Evolutionary conservation across 2,888 invertebrate genomes (phyloP).

Genomic region (Dione vanillae): DNA sequence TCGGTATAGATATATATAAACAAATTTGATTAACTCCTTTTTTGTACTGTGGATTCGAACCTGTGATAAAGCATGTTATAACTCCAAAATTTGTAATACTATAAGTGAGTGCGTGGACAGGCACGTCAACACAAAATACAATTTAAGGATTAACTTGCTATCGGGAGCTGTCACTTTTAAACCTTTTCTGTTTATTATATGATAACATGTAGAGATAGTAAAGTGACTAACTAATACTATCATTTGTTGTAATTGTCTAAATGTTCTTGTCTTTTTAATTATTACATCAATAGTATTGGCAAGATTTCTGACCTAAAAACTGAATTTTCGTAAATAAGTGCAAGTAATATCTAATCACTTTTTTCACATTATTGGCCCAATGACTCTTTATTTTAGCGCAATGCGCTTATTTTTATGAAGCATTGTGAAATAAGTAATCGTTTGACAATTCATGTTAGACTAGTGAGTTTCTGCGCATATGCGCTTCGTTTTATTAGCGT

Average conservation of each 20-base stretch:
- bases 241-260: too few species aligned
- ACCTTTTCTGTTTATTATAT: background rate
- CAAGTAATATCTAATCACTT: background rate
- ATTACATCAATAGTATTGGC: background rate
- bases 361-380: too few species aligned
- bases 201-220: background rate
- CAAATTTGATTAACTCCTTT: too few species aligned
- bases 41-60: too few species aligned
- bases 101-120: background rate
- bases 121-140: background rate
- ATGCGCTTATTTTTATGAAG: background rate
- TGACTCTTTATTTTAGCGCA: too few species aligned
- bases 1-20: too few species aligned
- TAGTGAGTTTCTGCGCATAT: too few species aligned
- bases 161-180: background rate
- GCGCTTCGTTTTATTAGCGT: too few species aligned
- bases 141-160: background rate
- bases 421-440: background rate
- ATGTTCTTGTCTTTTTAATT: background rate
- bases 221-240: background rate
- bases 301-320: too few species aligned
- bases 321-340: too few species aligned
- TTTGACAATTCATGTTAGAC: background rate
- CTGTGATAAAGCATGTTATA: too few species aligned
- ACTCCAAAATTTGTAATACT: too few species aligned